A percentile compares a stretch with the other conserved stretches of the same genome.
Evolutionary conservation across 2,113 vertebrate species (phyloP).

Genomic region (Cynocephalus volans): DNA sequence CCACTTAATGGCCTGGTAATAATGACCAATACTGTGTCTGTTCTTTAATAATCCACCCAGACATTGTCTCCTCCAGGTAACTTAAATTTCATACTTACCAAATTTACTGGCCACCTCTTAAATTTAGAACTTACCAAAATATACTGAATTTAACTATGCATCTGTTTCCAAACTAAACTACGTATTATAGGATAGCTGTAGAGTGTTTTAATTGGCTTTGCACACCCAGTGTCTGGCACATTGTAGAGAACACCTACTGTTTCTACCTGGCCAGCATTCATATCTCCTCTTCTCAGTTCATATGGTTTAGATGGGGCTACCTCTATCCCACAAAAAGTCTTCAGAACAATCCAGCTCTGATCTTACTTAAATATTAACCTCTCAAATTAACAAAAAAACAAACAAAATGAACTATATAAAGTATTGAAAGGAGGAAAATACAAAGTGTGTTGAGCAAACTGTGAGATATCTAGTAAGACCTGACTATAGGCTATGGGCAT

Average conservation of each 20-base stretch:
- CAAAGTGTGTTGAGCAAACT: slow-evolving; percentile 1
- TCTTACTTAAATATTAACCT: slow-evolving; percentile 30
- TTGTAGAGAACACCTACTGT: not conserved
- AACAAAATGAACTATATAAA: not conserved
- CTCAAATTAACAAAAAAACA: not conserved
- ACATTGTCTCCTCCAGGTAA: not conserved
- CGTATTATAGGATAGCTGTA: not conserved
- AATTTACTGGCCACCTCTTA: not conserved
- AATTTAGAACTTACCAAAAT: slow-evolving; percentile 19
- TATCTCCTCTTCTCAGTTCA: not conserved
- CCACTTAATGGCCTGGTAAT: not conserved
- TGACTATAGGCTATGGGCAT: not conserved
- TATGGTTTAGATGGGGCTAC: not conserved
- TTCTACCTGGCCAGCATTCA: not conserved
- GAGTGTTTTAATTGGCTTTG: not conserved
- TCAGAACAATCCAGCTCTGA: not conserved
- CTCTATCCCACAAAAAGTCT: not conserved
- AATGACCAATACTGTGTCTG: not conserved
- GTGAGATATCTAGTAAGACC: not conserved
- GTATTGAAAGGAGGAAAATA: not conserved
- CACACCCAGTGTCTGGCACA: not conserved
- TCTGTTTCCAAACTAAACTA: not conserved
- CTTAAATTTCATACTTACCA: slow-evolving; percentile 12
- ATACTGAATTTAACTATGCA: not conserved
- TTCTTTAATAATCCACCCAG: not conserved